Evolutionary conservation across 2,888 invertebrate species (phyloP).

Genomic region (Agonopterix alstromeriana): DNA sequence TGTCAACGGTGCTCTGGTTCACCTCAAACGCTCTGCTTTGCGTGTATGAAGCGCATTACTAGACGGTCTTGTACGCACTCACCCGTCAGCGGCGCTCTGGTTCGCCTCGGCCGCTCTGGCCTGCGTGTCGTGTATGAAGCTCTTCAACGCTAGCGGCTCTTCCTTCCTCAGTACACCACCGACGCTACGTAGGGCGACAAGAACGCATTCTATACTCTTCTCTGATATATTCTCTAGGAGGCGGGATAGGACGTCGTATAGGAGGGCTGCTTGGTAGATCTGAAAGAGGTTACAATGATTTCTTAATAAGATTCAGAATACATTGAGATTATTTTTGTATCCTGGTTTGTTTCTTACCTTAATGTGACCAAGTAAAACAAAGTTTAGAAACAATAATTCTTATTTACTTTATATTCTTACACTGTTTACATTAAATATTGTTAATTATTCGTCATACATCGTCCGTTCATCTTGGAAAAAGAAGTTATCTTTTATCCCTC

Average conservation of each 20-base stretch:
- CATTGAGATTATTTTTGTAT: too few relatives aligned
- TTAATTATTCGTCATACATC: too few relatives aligned
- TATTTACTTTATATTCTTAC: too few relatives aligned
- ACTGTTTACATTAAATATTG: too few relatives aligned
- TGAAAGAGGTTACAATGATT: conserved; percentile 33
- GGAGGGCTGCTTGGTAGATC: conserved; percentile 85
- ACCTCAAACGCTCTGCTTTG: neutral
- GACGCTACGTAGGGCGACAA: conserved; percentile 84
- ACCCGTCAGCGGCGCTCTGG: conserved; percentile 46
- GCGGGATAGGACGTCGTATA: conserved; percentile 87
- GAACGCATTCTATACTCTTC: conserved; percentile 90
- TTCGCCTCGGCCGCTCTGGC: conserved; percentile 62
- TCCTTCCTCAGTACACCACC: conserved; percentile 93
- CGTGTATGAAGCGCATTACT: neutral
- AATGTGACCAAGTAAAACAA: too few relatives aligned
- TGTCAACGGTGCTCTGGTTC: neutral
- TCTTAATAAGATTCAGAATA: too few relatives aligned
- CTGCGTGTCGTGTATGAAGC: conserved; percentile 82
- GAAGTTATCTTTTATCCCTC: too few relatives aligned
- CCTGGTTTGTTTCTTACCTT: too few relatives aligned
- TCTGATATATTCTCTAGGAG: conserved; percentile 79
- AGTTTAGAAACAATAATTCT: too few relatives aligned
- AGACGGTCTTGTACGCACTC: conserved; percentile 6
- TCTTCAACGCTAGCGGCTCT: conserved; percentile 87
- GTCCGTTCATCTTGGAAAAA: too few relatives aligned